Evolutionary conservation across 2,797 vertebrate species (phyloP).

Genomic region (Philypnodon macrostomus): DNA sequence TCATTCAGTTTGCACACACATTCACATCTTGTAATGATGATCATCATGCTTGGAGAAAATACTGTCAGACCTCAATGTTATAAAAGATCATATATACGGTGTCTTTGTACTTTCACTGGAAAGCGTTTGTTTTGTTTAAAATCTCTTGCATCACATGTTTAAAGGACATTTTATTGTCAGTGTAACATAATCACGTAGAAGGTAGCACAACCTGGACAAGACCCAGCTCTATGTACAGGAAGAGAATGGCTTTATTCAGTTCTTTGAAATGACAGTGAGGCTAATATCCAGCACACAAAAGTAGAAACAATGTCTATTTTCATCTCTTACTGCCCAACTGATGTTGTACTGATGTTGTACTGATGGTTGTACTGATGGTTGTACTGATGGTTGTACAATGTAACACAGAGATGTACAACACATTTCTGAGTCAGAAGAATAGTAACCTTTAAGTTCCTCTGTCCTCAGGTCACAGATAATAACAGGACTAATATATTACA

Average conservation of each 20-base stretch:
- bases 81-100: constrained; percentile 22
- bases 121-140: constrained; percentile 36
- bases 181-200: constrained; percentile 35
- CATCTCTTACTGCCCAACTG: constrained; percentile 14
- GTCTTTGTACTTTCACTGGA: constrained; percentile 31
- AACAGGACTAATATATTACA: constrained; percentile 21
- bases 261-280: constrained; percentile 18
- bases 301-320: constrained; percentile 18
- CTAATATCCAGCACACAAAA: background rate
- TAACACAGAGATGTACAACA: background rate
- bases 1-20: constrained; percentile 22
- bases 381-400: constrained; percentile 12
- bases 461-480: constrained; percentile 7
- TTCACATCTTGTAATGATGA: constrained; percentile 24
- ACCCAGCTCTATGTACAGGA: constrained; percentile 62
- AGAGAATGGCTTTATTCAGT: constrained; percentile 70
- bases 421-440: background rate
- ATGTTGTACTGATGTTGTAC: too few relatives aligned
- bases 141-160: constrained; percentile 47
- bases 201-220: constrained; percentile 45
- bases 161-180: constrained; percentile 41
- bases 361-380: too few relatives aligned
- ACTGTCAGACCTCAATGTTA: constrained; percentile 6
- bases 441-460: constrained; percentile 15
- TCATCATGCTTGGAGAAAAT: constrained; percentile 45